phyloP scores from a whole-genome alignment of 2,888 invertebrate genomes.

The Polylopha cassiicola region DNA sequence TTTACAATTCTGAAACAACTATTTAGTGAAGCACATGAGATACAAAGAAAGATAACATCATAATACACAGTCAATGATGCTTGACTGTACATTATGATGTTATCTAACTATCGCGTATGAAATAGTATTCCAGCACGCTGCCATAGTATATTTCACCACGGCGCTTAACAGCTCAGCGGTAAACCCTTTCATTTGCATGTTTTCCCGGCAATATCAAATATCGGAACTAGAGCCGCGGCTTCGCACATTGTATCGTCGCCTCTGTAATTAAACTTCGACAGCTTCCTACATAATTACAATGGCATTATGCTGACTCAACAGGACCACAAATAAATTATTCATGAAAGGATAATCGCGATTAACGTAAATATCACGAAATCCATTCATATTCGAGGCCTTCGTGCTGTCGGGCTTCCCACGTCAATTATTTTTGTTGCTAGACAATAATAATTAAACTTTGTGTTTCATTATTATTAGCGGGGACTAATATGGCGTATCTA shows the following conservation, averaged over 20 bases:
- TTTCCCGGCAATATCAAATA: conserved; percentile 62
- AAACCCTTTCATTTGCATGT: conserved; percentile 66
- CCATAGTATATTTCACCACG: conserved; percentile 1
- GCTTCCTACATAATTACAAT: conserved; percentile 46
- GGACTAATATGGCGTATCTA: conserved; percentile 4
- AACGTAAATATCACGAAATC: conserved; percentile 46
- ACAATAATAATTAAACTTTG: conserved; percentile 18
- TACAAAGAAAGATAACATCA: conserved; percentile 12
- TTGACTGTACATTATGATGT: conserved; percentile 6
- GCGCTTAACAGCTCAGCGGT: conserved; percentile 32
- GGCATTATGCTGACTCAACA: conserved; percentile 42
- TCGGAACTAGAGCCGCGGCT: conserved; percentile 36
- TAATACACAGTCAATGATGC: conserved; percentile 13
- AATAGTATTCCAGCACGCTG: conserved; percentile 5
- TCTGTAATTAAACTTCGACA: conserved; percentile 52
- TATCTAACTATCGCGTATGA: conserved; percentile 14
- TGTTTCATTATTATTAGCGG: neutral
- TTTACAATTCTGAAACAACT: conserved; percentile 10
- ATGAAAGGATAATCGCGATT: conserved; percentile 53
- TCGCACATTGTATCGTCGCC: conserved; percentile 39
- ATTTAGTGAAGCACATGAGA: conserved; percentile 1
- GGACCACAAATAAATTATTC: conserved; percentile 52
- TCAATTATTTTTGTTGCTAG: conserved; percentile 29
- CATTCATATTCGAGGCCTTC: conserved; percentile 37
- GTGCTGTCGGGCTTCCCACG: conserved; percentile 27